A percentile compares a stretch with the other conserved stretches of the same genome.
Evolutionary conservation across 2,113 vertebrate species (phyloP).

Genomic region (Maccullochella peelii): DNA sequence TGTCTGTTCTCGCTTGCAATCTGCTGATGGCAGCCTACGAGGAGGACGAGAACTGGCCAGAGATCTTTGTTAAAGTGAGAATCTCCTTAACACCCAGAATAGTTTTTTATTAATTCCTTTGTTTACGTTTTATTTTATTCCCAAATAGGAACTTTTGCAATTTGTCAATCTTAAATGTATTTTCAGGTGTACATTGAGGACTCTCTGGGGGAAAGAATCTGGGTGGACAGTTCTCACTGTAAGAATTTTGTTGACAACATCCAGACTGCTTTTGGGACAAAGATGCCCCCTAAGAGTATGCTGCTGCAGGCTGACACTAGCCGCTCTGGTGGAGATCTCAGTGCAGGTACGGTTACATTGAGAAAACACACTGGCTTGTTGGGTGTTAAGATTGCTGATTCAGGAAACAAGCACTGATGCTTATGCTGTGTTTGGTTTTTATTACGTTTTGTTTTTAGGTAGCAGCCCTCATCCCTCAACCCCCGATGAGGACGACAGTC

Average conservation of each 20-base stretch:
- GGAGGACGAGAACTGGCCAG: constrained; percentile 99
- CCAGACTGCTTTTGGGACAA: constrained; percentile 96
- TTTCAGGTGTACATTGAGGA: constrained; percentile 97
- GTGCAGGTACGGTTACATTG: constrained; percentile 85
- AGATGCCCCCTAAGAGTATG: constrained; percentile 96
- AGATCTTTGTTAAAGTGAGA: constrained; percentile 96
- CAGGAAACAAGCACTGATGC: background rate
- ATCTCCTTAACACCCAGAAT: background rate
- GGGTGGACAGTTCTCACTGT: constrained; percentile 98
- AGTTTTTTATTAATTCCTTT: background rate
- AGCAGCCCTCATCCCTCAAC: constrained; percentile 97
- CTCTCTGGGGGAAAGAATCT: constrained; percentile 96
- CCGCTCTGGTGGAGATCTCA: constrained; percentile 91
- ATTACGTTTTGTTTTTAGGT: constrained; percentile 78
- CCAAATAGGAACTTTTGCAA: background rate
- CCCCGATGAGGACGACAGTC: constrained; percentile 96
- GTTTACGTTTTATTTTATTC: background rate
- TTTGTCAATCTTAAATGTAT: background rate
- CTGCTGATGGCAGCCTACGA: constrained; percentile 98
- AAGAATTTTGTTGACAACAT: constrained; percentile 97
- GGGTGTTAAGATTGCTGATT: background rate
- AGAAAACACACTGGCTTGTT: background rate
- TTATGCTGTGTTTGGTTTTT: background rate
- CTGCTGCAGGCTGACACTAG: constrained; percentile 91
- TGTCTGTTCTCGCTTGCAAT: constrained; percentile 95